Conservation (phyloP, 2,797 vertebrate genomes). For the Enteromius mattozi region DNA sequence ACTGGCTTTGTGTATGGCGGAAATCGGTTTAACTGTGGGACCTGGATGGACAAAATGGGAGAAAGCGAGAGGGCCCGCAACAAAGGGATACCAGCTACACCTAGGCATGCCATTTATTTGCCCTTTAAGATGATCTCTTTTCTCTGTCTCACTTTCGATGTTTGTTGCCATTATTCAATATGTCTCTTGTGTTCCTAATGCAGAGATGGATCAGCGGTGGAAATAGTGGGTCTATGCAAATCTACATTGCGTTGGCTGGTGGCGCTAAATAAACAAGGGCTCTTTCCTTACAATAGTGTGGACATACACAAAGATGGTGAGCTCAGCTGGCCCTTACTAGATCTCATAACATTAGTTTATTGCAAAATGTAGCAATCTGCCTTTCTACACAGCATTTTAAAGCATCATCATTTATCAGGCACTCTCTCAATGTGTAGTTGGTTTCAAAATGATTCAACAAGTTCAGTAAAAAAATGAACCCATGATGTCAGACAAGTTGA, state of each 20-base stretch:
- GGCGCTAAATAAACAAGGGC: conserved; percentile 78
- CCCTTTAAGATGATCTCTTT: neutral
- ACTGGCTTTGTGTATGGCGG: conserved; percentile 90
- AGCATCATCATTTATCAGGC: neutral
- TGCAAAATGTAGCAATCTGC: neutral
- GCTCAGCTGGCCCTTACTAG: neutral
- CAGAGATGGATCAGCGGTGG: conserved; percentile 91
- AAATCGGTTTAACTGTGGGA: conserved; percentile 88
- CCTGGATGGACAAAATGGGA: conserved; percentile 96
- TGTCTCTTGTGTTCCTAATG: conserved; percentile 37
- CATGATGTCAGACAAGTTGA: neutral
- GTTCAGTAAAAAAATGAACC: neutral
- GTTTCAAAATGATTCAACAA: neutral
- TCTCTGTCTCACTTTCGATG: neutral
- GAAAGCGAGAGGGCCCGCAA: conserved; percentile 86
- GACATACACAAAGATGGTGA: conserved; percentile 80
- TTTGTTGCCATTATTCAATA: conserved; percentile 2
- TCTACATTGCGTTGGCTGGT: conserved; percentile 84
- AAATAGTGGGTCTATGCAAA: conserved; percentile 89
- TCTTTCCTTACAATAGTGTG: conserved; percentile 84
- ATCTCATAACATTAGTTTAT: neutral
- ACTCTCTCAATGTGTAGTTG: neutral
- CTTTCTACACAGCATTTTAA: neutral
- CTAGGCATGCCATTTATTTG: conserved; percentile 72
- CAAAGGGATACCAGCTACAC: conserved; percentile 88